These are phyloP conservation scores for Drosophila cracens DNA, from an alignment of 2,888 invertebrate species.

Conservation along the genomic window DNA sequence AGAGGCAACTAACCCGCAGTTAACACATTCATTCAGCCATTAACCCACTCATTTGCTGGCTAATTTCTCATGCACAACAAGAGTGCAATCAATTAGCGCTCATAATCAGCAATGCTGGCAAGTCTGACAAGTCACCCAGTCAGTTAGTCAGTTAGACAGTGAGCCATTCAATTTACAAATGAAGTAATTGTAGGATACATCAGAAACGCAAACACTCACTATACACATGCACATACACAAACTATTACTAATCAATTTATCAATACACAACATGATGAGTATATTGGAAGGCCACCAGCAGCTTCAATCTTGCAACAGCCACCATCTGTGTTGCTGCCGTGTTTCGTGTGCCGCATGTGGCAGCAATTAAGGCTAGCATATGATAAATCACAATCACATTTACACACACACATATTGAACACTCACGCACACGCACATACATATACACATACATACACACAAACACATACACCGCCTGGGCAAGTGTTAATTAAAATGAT, in stretches of 20 bases:
- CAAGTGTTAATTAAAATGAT: slow-evolving; percentile 81
- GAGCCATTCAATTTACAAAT: slow-evolving; percentile 59
- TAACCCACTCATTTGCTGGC: slow-evolving; percentile 26
- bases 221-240: slow-evolving; percentile 13
- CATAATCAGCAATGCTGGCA: slow-evolving; percentile 45
- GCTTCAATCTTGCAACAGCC: slow-evolving; percentile 38
- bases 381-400: slow-evolving; percentile 68
- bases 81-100: slow-evolving; percentile 71
- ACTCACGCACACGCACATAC: slow-evolving; percentile 29
- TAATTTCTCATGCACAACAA: slow-evolving; percentile 57
- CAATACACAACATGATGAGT: slow-evolving; percentile 24
- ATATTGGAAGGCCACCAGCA: slow-evolving; percentile 36
- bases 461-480: slow-evolving; percentile 30
- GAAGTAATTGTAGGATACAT: slow-evolving; percentile 65
- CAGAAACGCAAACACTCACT: slow-evolving; percentile 60
- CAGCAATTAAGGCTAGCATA: slow-evolving; percentile 63
- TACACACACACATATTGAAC: slow-evolving; percentile 26
- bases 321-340: slow-evolving; percentile 21
- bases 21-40: slow-evolving; percentile 12
- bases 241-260: slow-evolving; percentile 51
- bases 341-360: slow-evolving; percentile 36
- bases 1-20: background rate
- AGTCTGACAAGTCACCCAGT: slow-evolving; percentile 22
- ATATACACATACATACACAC: slow-evolving; percentile 11
- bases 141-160: slow-evolving; percentile 32